Percentiles rank a stretch among this genome's conserved stretches.
Conservation (phyloP, 2,113 vertebrate species). For the Dendrocopos noguchii region DNA sequence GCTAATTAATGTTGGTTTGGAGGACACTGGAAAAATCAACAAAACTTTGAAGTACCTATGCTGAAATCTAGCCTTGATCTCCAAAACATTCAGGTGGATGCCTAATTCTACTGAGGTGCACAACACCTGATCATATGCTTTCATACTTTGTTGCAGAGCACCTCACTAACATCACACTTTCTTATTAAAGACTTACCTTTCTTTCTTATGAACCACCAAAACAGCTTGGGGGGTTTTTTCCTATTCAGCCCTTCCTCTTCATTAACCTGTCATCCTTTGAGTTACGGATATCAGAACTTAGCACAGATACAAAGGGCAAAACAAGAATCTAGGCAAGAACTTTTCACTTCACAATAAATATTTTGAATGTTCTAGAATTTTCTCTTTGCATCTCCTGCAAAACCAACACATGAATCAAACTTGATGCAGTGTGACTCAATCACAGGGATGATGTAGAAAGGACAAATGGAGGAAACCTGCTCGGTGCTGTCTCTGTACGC, state of each 20-base stretch:
- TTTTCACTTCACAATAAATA: not conserved
- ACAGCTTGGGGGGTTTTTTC: rapidly evolving
- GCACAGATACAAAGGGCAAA: not conserved
- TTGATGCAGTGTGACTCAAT: not conserved
- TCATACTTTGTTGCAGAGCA: not conserved
- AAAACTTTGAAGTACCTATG: not conserved
- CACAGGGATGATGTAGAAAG: not conserved
- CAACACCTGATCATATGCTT: not conserved
- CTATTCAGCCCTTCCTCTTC: not conserved
- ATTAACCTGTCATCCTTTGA: not conserved
- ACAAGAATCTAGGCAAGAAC: not conserved
- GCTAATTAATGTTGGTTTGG: not conserved
- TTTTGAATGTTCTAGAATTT: not conserved
- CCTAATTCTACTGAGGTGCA: not conserved
- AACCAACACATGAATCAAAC: not conserved
- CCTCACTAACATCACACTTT: not conserved
- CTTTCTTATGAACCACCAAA: not conserved
- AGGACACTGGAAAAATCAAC: not conserved
- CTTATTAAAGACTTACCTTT: not conserved
- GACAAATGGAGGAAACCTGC: not conserved
- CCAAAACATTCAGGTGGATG: not conserved
- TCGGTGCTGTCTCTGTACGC: not conserved
- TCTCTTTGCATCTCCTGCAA: not conserved
- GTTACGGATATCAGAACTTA: not conserved
- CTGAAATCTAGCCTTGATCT: not conserved